phyloP scores from a whole-genome alignment of 2,797 vertebrate genomes.

The Coregonus ussuriensis region DNA sequence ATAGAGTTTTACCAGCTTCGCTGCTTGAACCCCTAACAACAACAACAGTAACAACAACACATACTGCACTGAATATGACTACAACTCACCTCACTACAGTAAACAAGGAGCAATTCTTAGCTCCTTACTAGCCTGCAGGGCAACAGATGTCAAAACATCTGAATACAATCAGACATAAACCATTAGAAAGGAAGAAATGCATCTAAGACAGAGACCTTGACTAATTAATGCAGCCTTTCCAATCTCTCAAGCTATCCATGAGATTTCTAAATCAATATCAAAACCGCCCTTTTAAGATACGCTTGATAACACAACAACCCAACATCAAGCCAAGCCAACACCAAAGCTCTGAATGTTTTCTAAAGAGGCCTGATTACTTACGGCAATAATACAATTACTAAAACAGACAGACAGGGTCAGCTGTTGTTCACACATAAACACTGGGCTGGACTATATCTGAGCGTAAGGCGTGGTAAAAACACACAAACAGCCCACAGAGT shows the following conservation, averaged over 20 bases:
- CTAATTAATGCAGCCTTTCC: constrained; percentile 16
- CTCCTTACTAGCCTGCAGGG: constrained; percentile 27
- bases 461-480: constrained; percentile 45
- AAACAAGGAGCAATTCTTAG: constrained; percentile 20
- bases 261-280: constrained; percentile 23
- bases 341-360: constrained; percentile 30
- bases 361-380: constrained; percentile 9
- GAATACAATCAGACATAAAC: constrained; percentile 36
- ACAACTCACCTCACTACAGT: constrained; percentile 1
- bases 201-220: constrained; percentile 25
- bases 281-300: constrained; percentile 43
- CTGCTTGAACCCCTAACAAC: too few relatives aligned
- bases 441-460: constrained; percentile 51
- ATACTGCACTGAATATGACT: background rate
- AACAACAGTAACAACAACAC: background rate
- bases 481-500: constrained; percentile 34
- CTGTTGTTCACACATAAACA: constrained; percentile 57
- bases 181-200: constrained; percentile 19
- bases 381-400: background rate
- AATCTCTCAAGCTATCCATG: constrained; percentile 20
- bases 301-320: constrained; percentile 45
- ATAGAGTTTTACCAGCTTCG: too few relatives aligned
- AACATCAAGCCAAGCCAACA: constrained; percentile 41
- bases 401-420: constrained; percentile 25
- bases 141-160: constrained; percentile 49